Base-by-base conservation (phyloP, 2,888 invertebrate genomes). In the Chymomyza procnemis region DNA sequence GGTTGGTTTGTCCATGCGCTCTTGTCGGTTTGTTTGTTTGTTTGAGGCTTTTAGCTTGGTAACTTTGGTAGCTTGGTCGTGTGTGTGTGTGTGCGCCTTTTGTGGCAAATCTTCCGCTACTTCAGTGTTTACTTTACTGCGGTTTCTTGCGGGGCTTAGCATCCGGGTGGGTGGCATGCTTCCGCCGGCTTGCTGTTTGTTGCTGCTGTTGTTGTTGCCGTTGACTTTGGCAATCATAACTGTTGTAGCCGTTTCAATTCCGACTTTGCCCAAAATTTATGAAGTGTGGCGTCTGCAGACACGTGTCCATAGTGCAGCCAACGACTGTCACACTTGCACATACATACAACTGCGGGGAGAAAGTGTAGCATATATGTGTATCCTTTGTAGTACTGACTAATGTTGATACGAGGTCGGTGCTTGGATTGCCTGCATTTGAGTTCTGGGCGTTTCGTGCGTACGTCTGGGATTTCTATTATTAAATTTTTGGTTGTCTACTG, bases 191-290 rank as follows among this genome's bases (percentile, higher is more conserved):
- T 47, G 26, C 56, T 75, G 73, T 65, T 78, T 65, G 69, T 68
- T 73, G 60, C 60, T 67, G 56, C 57, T 21, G 58, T 8, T 55
- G 75, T 55, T 65, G 62, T 66, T 67, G 69, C 75, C 63, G 78
- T 76, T 83, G 79, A 81, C 85, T 79, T 79, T 79, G 76, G 80
- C 85, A 88, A 88, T 88, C 85, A 87, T 88, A 89, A 89, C 88
- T 86, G 88, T 88, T 86, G 87, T 88, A 88, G 87, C 80, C 77
- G 64, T 77, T 75, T 68, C 74, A 69, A 67, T 74, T 67, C 68
- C 69, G 72, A 68, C 74, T 65, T 56, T 69, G 30, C 69, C 62
- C 71, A 67, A 84, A 88, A 88, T 89, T 88, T 89, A 89, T 89
- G 89, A 89, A 88, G 88, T 88, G 88, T 89, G 88, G 84, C 80